Base-by-base conservation (phyloP, 2,888 invertebrate species). In the Bembecia ichneumoniformis region DNA sequence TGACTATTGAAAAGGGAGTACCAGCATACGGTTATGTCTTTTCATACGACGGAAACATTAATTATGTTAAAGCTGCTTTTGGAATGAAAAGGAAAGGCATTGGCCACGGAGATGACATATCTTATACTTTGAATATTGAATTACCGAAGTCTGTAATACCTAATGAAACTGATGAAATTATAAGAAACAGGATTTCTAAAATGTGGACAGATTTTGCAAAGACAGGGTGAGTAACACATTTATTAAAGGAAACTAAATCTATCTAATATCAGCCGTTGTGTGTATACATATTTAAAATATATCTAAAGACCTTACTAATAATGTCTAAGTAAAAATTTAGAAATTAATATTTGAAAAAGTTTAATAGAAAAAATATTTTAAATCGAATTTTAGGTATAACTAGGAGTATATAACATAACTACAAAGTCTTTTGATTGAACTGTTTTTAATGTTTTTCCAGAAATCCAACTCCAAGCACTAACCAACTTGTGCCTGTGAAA, bases 191-290 rank as follows among this genome's bases (percentile, higher is more conserved):
- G 50, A 55, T 77, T 35, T 63, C 66, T 1, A 70, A 62, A 47
- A 60, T 81, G 65, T 77, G 75, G 73, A 74, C 77, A 0, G 59
- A 73, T 52, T 74, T 79, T 52, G 75, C 74, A 2, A 81, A 75
- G 62, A 63, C 63, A 43, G 60, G 73, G 81, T 79, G 63, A 55
- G 63, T 58, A 28, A 28, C 28, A 28, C 7, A n/a, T n/a, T n/a
- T n/a, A n/a, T n/a, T n/a, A n/a, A n/a, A n/a, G n/a, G n/a, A n/a
- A n/a, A n/a, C n/a, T n/a, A n/a, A n/a, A n/a, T n/a, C n/a, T n/a
- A n/a, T n/a, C n/a, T n/a, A n/a, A n/a, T n/a, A 28, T 7, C 28
- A 28, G 9, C 9, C 7, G 7, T 28, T 9, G 28, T 28, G n/a
- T n/a, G n/a, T n/a, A 28, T 28, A 9, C 28, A 28, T 9, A 28